Base-by-base conservation (phyloP, 2,797 vertebrate genomes). In the Onychomys arenicola region DNA sequence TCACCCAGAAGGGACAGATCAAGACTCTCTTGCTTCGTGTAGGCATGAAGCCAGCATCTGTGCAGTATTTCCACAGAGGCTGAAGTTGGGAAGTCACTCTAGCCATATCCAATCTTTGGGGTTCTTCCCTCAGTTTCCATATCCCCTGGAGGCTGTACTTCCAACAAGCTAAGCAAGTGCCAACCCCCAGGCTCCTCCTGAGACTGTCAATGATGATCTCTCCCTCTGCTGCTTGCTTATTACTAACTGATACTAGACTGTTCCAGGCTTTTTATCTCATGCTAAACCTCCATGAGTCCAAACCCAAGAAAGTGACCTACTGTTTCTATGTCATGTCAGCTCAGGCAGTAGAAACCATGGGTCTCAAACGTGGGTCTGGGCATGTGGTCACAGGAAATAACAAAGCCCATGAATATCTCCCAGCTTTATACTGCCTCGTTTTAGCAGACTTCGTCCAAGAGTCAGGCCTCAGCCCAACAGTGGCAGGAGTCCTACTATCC, bases 61-160 rank as follows among this genome's bases (percentile, higher is more conserved):
- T 3, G 37, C 9, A 1, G 21, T 12, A 37, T 86, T 52, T 46
- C 29, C 87, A 27, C 71, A 16, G 0, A 9, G 14, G 57, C 43
- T 63, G 6, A 55, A 6, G 19, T 25, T 29, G 9, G 34, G 4
- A 61, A 17, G 9, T 52, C 17, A 2, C 16, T 0, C 13, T 12
- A 14, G 52, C 23, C 4, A 0, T 9, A 32, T 57, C 43, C 23
- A 49, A 6, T 67, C 46, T 55, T 32, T 2, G 7, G 9, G 10
- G 0, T 13, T 43, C 23, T 37, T 27, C 89, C 29, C 17, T 43
- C 13, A 11, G 37, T 32, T 37, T 57, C 40, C 46, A 16, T 27
- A 40, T 29, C 32, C 85, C 1, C 11, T 9, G 5, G 23, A 85
- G 23, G 13, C 89, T 43, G 57, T 65, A 43, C 5, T 34, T 83